Percentiles rank a stretch among this genome's conserved stretches.
Evolutionary conservation across 2,888 invertebrate genomes (phyloP).

Genomic region (Clepsis dumicolana): DNA sequence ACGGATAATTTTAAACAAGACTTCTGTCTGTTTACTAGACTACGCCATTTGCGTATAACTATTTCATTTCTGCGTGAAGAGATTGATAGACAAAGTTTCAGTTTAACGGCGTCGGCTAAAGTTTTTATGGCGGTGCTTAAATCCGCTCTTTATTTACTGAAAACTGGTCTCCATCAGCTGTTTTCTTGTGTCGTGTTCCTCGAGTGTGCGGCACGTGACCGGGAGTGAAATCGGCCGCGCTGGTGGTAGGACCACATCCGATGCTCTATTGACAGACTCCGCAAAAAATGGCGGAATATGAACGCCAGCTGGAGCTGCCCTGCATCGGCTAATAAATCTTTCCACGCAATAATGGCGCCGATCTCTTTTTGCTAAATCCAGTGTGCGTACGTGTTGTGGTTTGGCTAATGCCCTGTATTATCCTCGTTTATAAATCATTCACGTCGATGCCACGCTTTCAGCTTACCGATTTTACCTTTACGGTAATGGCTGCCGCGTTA

Average conservation of each 20-base stretch:
- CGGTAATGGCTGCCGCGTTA: slow-evolving; percentile 48
- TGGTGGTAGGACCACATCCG: slow-evolving; percentile 52
- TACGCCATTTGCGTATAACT: slow-evolving; percentile 32
- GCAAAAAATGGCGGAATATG: slow-evolving; percentile 56
- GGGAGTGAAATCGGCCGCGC: slow-evolving; percentile 54
- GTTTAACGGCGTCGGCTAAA: slow-evolving; percentile 38
- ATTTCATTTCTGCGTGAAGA: slow-evolving; percentile 39
- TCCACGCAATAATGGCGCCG: slow-evolving; percentile 61
- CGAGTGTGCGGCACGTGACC: slow-evolving; percentile 51
- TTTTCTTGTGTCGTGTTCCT: slow-evolving; percentile 30
- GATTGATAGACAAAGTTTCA: slow-evolving; percentile 43
- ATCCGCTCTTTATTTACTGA: slow-evolving; percentile 39
- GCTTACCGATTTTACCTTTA: slow-evolving; percentile 53
- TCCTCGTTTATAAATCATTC: slow-evolving; percentile 79
- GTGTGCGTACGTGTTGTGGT: slow-evolving; percentile 72
- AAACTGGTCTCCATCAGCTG: slow-evolving; percentile 38
- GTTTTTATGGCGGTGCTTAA: slow-evolving; percentile 42
- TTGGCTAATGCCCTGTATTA: slow-evolving; percentile 72
- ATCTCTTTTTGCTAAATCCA: slow-evolving; percentile 75
- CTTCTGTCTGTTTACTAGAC: slow-evolving; percentile 26
- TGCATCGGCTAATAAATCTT: slow-evolving; percentile 64
- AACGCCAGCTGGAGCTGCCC: slow-evolving; percentile 51
- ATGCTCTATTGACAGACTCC: slow-evolving; percentile 55
- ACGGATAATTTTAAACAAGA: slow-evolving; percentile 16
- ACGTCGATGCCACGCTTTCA: slow-evolving; percentile 67